Evolutionary conservation across 2,113 vertebrate species (phyloP).

Genomic region (Dendrocopos noguchii): DNA sequence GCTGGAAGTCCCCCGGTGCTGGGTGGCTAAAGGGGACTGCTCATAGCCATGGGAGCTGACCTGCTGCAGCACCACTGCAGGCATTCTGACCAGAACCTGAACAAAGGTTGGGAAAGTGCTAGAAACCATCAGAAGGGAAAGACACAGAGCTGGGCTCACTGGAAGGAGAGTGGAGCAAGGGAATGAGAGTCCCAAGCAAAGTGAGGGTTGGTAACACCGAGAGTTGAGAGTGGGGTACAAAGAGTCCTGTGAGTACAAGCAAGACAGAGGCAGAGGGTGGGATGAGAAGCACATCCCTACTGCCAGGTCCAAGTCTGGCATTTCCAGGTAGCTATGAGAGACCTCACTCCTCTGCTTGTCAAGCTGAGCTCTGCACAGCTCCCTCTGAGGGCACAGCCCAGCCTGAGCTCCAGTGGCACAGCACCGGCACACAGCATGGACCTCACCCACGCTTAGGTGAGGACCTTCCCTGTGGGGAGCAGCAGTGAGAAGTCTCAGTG

Average conservation of each 20-base stretch:
- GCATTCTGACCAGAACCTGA: neutral
- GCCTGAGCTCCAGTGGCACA: neutral
- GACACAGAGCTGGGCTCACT: neutral
- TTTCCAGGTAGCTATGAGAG: neutral
- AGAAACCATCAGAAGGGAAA: neutral
- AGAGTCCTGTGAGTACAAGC: neutral
- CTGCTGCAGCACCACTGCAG: neutral
- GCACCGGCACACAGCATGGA: fast-evolving
- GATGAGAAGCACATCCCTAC: neutral
- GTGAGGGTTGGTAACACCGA: neutral
- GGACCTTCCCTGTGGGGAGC: neutral
- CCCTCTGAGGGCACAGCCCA: neutral
- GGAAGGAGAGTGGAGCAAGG: neutral
- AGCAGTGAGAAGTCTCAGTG: neutral
- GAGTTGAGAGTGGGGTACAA: neutral
- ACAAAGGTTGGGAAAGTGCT: neutral
- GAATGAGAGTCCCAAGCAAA: neutral
- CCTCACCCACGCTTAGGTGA: fast-evolving
- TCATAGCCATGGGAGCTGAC: neutral
- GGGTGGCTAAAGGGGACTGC: neutral
- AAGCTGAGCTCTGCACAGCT: neutral
- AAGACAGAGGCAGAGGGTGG: neutral
- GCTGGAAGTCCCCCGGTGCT: fast-evolving
- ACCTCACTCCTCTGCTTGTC: neutral
- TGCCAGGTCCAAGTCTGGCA: neutral